Conservation (phyloP, 2,888 invertebrate species). For the Drosophila crucigera region DNA sequence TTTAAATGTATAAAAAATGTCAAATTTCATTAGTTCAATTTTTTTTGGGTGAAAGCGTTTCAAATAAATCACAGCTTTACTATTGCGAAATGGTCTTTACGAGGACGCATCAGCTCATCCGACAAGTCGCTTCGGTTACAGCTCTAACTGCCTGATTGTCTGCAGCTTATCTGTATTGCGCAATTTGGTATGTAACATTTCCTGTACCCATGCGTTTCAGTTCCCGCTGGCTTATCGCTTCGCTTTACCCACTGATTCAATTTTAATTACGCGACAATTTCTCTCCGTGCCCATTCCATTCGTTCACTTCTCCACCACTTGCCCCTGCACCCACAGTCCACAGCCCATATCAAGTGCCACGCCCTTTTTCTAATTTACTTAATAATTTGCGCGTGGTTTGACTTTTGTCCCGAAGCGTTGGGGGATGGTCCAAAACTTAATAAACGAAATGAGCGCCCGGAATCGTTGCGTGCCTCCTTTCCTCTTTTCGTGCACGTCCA, state of each 20-base stretch:
- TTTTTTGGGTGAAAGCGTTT: no score
- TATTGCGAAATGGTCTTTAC: not conserved
- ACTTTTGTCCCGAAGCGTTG: constrained; percentile 39
- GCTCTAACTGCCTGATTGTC: not conserved
- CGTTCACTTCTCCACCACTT: not conserved
- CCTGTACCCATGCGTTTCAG: not conserved
- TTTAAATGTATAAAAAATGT: not conserved
- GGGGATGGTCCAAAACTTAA: constrained; percentile 44
- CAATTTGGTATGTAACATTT: constrained; percentile 11
- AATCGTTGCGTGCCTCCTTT: constrained; percentile 24
- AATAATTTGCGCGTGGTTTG: constrained; percentile 44
- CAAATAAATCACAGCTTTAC: not conserved
- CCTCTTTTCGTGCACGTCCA: not conserved
- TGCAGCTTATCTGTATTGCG: not conserved
- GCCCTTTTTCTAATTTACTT: constrained; percentile 46
- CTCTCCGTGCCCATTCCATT: not conserved
- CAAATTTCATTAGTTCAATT: not conserved
- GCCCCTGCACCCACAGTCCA: not conserved
- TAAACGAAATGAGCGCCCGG: constrained; percentile 49
- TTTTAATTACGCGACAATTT: constrained; percentile 58
- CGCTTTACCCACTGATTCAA: constrained; percentile 41
- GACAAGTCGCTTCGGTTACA: not conserved
- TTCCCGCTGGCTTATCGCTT: constrained; percentile 11
- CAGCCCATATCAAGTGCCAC: constrained; percentile 5
- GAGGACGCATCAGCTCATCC: not conserved